Base-by-base conservation (phyloP, 2,113 vertebrate genomes). In the Anoplopoma fimbria region DNA sequence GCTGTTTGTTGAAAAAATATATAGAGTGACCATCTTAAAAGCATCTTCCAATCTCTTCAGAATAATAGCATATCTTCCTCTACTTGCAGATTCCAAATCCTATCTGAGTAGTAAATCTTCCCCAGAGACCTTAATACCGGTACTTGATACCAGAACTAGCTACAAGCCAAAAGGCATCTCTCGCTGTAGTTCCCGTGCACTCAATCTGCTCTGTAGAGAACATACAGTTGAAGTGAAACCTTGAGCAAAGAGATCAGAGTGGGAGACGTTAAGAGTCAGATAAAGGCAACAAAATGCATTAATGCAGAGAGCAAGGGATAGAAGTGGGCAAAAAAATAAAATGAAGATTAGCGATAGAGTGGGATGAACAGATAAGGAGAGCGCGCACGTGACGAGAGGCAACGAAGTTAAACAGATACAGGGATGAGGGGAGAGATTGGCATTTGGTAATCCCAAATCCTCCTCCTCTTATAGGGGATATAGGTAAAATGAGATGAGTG, bases 331-430 rank as follows among this genome's bases (percentile, higher is more conserved):
- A 6, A 53, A n/a, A 61, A 34, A 36, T 6, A 60, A 78, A 64
- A 79, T 0, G 17, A 88, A 89, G 90, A 93, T 93, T 88, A 92
- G 82, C 6, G 36, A n/a, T n/a, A 64, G 83, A 89, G 84, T 67
- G 89, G 89, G 89, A 92, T 93, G 89, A 92, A 94, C 83, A 91
- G 91, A 93, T 91, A 92, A 93, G 87, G 40, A 84, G 73, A 69
- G 76, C 45, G 6, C 13, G 57, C 79, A 85, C 61, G 75, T 87
- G 89, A 83, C 70, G 81, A 83, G 65, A 77, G 78, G 86, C 45
- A 88, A 88, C 81, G 84, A 82, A 90, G 87, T 92, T 84, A 82
- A 83, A 84, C 86, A 86, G 86, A 91, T 81, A 65, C 36, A 63
- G 45, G 90, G 78, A 85, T 69, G 76, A 91, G 86, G 34, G 57